Conservation (phyloP, 2,797 vertebrate genomes). For the Rachycentron canadum region DNA sequence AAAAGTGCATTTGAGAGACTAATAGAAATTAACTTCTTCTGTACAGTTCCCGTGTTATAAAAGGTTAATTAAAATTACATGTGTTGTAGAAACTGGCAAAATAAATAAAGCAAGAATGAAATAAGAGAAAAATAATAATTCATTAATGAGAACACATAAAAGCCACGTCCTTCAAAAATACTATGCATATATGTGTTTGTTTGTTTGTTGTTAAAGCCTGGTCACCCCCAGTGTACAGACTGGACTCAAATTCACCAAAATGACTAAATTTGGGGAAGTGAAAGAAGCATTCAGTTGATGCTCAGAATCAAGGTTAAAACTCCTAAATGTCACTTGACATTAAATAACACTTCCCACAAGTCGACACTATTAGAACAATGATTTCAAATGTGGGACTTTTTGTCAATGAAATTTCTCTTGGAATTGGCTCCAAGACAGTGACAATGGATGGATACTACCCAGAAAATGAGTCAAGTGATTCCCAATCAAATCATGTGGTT, state of each 20-base stretch:
- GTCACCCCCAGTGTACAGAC: neutral
- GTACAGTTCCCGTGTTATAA: too few relatives aligned
- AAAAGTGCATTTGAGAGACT: neutral
- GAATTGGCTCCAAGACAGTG: too few relatives aligned
- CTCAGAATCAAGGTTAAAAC: constrained; percentile 38
- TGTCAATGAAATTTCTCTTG: too few relatives aligned
- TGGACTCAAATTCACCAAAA: constrained; percentile 42
- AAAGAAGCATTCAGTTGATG: constrained; percentile 44
- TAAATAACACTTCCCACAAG: constrained; percentile 26
- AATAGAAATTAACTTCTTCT: neutral
- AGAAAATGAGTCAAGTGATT: neutral
- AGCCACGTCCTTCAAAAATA: neutral
- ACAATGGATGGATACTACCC: neutral
- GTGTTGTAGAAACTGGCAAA: too few relatives aligned
- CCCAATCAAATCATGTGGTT: neutral
- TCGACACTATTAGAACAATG: neutral
- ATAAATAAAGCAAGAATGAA: neutral
- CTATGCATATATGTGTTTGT: neutral
- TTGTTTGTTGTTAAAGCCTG: neutral
- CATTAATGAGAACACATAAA: neutral
- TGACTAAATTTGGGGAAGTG: constrained; percentile 55
- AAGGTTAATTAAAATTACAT: neutral
- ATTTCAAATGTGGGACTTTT: constrained; percentile 10
- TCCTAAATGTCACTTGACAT: constrained; percentile 1
- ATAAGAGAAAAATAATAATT: neutral